Evolutionary conservation across 2,113 vertebrate species (phyloP), one percentile per base, ranked within the genome.

Genomic region (Corydoras sp.): DNA sequence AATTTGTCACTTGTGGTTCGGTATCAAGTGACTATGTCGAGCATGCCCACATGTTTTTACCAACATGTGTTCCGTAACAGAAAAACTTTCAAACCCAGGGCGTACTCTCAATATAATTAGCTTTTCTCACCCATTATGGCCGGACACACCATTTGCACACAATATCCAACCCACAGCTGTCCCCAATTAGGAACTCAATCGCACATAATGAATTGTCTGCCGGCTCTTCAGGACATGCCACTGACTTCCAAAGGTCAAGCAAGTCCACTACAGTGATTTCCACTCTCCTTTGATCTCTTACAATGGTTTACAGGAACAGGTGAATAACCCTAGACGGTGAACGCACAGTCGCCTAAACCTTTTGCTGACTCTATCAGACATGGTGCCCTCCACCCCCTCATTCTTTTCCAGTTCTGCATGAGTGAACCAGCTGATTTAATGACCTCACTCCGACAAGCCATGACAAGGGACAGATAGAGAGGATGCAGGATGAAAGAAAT

Each of bases 371-470:
- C 54, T 24, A 24, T 24, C 60, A 14, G 32, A 62, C 32, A 65
- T 30, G 11, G 32, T 73, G 65, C 66, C 72, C 69, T 62, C 68
- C 65, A 72, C 68, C 68, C 59, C 69, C 72, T 76, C 76, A 75
- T 75, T 84, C 84, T 80, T 82, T 78, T 80, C 79, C 68, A 63
- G 80, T 87, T 87, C 83, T 85, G 76, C 80, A 72, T 24, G 71
- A 76, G 80, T 80, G 81, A 80, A 62, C 81, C 18, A 50, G 58
- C 71, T 85, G 76, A 86, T 87, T 85, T 89, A 88, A 85, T 88
- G 83, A 87, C 73, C 74, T 69, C 69, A 55, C 71, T 65, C 77
- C 82, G 84, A 78, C 72, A 61, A 71, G 75, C 76, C 77, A 69
- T 53, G 71, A 68, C 31, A 13, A 80, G 53, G 31, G 58, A 59